A percentile compares a stretch with the other conserved stretches of the same genome.
These are phyloP conservation scores for Phataginus tricuspis DNA, from an alignment of 2,797 vertebrate species.

Conservation along the genomic window DNA sequence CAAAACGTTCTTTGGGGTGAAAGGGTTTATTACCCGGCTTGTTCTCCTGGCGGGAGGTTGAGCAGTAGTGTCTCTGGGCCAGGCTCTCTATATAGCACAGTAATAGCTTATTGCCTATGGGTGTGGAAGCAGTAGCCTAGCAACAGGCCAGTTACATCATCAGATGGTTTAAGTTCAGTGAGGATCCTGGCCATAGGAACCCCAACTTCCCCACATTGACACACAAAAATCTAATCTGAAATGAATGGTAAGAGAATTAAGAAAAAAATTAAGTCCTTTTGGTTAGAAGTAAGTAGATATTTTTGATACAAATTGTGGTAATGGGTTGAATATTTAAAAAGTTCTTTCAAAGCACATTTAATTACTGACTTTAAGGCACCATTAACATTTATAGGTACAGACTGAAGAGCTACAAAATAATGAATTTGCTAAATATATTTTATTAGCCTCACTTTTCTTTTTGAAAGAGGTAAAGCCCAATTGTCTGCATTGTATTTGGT, in stretches of 20 bases:
- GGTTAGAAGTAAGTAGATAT: conserved; percentile 1
- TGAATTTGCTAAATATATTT: not conserved
- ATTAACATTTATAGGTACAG: conserved; percentile 22
- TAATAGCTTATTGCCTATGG: too few species aligned
- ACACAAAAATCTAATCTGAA: not conserved
- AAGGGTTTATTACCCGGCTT: too few species aligned
- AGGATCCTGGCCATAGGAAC: too few species aligned
- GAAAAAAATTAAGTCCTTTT: not conserved
- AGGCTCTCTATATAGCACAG: too few species aligned
- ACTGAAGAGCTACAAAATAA: not conserved
- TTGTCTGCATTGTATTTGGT: not conserved
- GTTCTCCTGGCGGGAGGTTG: too few species aligned
- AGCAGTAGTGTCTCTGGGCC: too few species aligned
- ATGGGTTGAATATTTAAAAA: conserved; percentile 62
- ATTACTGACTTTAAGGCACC: conserved; percentile 50
- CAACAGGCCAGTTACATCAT: too few species aligned
- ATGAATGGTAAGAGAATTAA: not conserved
- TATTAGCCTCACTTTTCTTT: not conserved
- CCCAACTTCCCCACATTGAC: too few species aligned
- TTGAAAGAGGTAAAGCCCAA: not conserved
- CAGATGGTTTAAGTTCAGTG: too few species aligned
- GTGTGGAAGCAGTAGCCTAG: too few species aligned
- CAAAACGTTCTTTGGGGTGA: too few species aligned
- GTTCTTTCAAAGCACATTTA: conserved; percentile 59
- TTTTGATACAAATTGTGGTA: conserved; percentile 64